Conservation (phyloP, 2,797 vertebrate species). For the Vireo griseus region DNA sequence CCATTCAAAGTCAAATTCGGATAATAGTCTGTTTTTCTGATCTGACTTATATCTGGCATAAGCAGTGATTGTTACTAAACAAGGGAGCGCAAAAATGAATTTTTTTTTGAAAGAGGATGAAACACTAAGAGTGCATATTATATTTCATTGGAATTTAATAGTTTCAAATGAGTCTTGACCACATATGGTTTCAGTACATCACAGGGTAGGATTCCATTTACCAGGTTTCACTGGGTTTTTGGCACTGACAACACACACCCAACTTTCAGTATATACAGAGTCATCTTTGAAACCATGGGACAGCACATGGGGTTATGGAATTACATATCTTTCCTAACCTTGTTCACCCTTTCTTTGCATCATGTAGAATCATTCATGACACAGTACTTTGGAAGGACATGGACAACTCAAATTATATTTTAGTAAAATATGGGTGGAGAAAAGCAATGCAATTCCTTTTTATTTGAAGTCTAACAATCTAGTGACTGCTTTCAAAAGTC, state of each 20-base stretch:
- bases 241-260: neutral
- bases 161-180: neutral
- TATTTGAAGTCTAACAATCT: neutral
- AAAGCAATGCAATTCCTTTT: neutral
- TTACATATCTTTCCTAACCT: neutral
- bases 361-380: neutral
- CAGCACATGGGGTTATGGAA: neutral
- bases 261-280: neutral
- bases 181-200: neutral
- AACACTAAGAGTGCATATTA: neutral
- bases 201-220: neutral
- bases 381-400: fast-evolving
- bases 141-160: neutral
- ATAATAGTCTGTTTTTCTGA: neutral
- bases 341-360: neutral
- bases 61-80: neutral
- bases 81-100: neutral
- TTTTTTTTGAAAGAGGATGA: neutral
- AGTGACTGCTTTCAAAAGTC: neutral
- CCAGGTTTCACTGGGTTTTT: neutral
- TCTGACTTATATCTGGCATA: neutral
- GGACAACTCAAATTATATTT: neutral
- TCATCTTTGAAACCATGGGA: neutral
- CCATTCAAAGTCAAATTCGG: neutral
- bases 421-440: neutral